Evolutionary conservation across 2,888 invertebrate species (phyloP).

Genomic region (Aphidius colemani): DNA sequence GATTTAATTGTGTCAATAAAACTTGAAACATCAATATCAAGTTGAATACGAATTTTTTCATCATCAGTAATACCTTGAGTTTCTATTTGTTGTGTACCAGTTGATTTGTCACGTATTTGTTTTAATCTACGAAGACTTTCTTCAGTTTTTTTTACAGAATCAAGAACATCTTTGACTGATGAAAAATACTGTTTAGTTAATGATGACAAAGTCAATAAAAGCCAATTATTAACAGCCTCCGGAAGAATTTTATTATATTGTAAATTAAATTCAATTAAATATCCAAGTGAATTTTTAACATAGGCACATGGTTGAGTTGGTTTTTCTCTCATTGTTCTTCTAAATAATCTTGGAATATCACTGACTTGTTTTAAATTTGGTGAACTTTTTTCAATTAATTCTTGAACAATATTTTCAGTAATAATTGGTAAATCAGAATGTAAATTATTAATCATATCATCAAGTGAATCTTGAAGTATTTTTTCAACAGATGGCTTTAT

Average conservation of each 20-base stretch:
- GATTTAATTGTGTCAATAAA: conserved; percentile 68
- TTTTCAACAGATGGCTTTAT: conserved; percentile 37
- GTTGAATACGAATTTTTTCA: conserved; percentile 90
- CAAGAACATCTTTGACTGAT: conserved; percentile 84
- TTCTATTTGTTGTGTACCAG: conserved; percentile 60
- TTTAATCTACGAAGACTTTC: conserved; percentile 90
- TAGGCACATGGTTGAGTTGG: conserved; percentile 83
- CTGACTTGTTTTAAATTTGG: conserved; percentile 79
- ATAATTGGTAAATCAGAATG: conserved; percentile 47
- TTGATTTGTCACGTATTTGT: conserved; percentile 72
- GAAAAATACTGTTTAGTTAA: conserved; percentile 68
- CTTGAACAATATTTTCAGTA: conserved; percentile 56
- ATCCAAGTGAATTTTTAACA: conserved; percentile 69
- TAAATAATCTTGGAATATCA: conserved; percentile 90
- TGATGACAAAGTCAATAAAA: conserved; percentile 58
- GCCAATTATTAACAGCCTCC: conserved; percentile 56
- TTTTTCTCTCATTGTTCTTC: conserved; percentile 87
- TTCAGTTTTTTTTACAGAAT: conserved; percentile 93
- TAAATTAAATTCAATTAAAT: conserved; percentile 66
- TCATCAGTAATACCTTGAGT: conserved; percentile 78
- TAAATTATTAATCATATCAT: conserved; percentile 34
- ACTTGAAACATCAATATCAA: conserved; percentile 81
- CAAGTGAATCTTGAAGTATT: conserved; percentile 44
- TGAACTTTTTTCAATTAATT: conserved; percentile 61
- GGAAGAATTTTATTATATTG: conserved; percentile 60